Evolutionary conservation across 2,113 vertebrate species (phyloP).

Genomic region (Aythya baeri): DNA sequence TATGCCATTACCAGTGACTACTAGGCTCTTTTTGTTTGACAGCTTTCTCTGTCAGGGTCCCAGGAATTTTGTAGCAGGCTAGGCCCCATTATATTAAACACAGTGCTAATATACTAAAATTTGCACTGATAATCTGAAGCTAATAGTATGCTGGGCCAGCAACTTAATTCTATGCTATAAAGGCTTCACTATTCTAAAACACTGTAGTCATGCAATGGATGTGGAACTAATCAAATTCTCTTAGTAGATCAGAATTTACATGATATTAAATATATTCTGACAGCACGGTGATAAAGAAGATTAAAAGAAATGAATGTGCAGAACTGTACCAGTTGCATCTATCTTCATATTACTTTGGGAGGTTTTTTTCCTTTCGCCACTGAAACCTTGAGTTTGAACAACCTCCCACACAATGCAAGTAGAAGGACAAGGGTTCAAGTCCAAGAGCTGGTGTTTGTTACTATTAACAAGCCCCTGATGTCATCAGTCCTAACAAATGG

Average conservation of each 20-base stretch:
- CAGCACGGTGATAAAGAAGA: background rate
- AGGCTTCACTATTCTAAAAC: constrained; percentile 7
- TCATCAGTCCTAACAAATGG: background rate
- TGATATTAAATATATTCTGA: constrained; percentile 27
- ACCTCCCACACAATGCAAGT: background rate
- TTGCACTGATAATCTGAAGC: constrained; percentile 1
- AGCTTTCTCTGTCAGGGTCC: background rate
- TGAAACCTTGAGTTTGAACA: background rate
- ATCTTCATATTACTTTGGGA: background rate
- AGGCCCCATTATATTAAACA: background rate
- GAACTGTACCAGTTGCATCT: background rate
- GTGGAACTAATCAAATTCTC: background rate
- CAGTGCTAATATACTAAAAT: background rate
- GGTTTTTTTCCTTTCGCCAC: background rate
- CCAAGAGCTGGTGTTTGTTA: background rate
- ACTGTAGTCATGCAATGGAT: background rate
- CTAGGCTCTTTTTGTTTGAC: background rate
- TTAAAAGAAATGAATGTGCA: background rate
- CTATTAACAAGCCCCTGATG: background rate
- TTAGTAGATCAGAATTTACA: constrained; percentile 13
- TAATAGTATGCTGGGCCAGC: constrained; percentile 11
- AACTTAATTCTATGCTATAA: constrained; percentile 23
- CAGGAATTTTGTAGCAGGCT: background rate
- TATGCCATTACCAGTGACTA: background rate
- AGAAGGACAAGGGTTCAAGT: background rate